Percentiles rank a stretch among this genome's conserved stretches.
Conservation (phyloP, 2,888 invertebrate genomes). For the Barypeithes pellucidus region DNA sequence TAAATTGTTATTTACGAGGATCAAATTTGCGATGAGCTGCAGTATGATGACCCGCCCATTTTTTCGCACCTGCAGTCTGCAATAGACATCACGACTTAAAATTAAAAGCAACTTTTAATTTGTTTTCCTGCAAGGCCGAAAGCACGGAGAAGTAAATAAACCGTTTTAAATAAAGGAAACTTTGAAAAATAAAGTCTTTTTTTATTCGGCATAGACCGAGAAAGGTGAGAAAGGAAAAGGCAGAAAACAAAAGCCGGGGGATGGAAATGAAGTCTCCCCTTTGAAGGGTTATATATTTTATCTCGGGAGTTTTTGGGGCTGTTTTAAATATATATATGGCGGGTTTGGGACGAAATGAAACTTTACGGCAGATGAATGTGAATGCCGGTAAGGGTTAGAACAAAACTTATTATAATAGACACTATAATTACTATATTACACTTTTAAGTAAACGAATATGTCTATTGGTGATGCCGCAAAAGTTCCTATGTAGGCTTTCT, state of each 20-base stretch:
- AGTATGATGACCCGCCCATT: too few species aligned
- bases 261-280: slow-evolving; percentile 18
- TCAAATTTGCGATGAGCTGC: too few species aligned
- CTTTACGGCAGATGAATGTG: background rate
- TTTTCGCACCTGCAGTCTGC: too few species aligned
- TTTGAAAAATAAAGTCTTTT: slow-evolving; percentile 16
- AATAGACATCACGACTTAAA: background rate
- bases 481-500: too few species aligned
- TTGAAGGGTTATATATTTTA: slow-evolving; percentile 21
- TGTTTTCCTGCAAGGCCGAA: slow-evolving; percentile 1
- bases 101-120: slow-evolving; percentile 15
- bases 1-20: too few species aligned
- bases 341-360: background rate
- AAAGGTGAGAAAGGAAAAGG: slow-evolving; percentile 9
- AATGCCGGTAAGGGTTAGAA: too few species aligned
- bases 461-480: too few species aligned
- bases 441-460: too few species aligned
- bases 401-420: too few species aligned
- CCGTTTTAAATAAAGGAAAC: background rate
- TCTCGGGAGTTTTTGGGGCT: background rate
- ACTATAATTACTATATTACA: too few species aligned
- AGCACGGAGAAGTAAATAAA: slow-evolving; percentile 6
- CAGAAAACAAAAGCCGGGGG: slow-evolving; percentile 21
- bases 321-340: slow-evolving; percentile 7
- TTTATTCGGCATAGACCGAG: slow-evolving; percentile 2